A percentile compares a stretch with the other conserved stretches of the same genome.
These are phyloP conservation scores for Ciconia boyciana DNA, from an alignment of 2,113 vertebrate species.

Conservation along the genomic window DNA sequence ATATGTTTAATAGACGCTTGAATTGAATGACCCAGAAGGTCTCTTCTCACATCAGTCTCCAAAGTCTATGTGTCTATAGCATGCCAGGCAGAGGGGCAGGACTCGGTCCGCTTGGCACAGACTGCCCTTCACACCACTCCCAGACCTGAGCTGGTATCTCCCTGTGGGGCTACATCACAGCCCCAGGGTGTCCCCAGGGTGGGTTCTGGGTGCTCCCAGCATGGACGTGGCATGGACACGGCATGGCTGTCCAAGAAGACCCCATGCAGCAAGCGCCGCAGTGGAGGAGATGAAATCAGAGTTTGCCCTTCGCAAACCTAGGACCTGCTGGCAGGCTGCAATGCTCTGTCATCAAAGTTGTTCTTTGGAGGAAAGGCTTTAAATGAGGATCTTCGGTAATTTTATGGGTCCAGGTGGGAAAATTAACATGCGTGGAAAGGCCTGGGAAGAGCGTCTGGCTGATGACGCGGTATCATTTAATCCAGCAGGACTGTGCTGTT, in stretches of 20 bases:
- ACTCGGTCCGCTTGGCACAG: background rate
- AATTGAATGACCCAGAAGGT: background rate
- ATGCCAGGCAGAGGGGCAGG: background rate
- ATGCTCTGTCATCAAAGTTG: background rate
- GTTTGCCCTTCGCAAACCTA: background rate
- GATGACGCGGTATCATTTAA: rapidly evolving
- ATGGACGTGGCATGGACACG: rapidly evolving
- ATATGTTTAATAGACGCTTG: background rate
- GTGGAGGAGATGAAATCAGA: background rate
- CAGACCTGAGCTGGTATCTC: background rate
- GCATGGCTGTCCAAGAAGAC: background rate
- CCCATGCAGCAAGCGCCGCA: rapidly evolving
- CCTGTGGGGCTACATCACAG: background rate
- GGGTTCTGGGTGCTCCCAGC: background rate
- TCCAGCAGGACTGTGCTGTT: background rate
- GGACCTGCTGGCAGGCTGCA: background rate
- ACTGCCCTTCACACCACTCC: background rate
- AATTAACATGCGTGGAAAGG: background rate
- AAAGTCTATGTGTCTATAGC: background rate
- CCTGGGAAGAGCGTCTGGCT: background rate
- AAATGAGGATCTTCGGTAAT: background rate
- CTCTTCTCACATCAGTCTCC: background rate
- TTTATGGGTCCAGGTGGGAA: background rate
- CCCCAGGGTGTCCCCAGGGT: background rate
- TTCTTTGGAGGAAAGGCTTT: background rate